Evolutionary conservation across 2,113 vertebrate genomes (phyloP).

Genomic region (Oophaga pumilio): DNA sequence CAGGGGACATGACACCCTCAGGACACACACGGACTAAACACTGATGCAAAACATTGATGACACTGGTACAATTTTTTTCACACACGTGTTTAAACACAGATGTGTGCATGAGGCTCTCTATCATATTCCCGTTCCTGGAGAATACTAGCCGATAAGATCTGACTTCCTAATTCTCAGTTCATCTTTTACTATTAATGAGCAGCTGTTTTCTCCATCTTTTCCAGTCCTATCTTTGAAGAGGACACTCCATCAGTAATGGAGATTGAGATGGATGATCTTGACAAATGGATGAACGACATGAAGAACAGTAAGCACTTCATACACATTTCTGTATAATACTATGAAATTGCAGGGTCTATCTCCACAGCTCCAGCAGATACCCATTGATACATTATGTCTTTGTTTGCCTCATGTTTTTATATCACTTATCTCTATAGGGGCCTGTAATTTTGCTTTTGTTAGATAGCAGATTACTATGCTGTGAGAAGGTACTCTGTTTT

Average conservation of each 20-base stretch:
- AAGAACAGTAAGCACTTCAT: conserved; percentile 75
- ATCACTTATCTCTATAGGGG: background rate
- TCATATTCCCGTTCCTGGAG: background rate
- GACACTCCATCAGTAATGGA: conserved; percentile 96
- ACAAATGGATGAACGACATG: conserved; percentile 88
- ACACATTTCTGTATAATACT: background rate
- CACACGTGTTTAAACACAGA: too few species aligned
- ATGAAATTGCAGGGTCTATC: background rate
- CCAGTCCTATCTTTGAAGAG: conserved; percentile 97
- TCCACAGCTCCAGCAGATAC: background rate
- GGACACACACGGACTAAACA: too few species aligned
- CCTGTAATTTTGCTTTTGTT: background rate
- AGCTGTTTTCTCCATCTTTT: conserved; percentile 13
- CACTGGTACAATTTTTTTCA: too few species aligned
- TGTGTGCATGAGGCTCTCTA: background rate
- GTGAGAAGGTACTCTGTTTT: background rate
- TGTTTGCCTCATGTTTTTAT: conserved; percentile 21
- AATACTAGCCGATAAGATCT: background rate
- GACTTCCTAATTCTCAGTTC: background rate
- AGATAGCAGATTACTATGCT: conserved; percentile 15
- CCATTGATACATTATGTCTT: conserved; percentile 1
- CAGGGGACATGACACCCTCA: too few species aligned
- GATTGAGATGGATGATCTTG: conserved; percentile 96
- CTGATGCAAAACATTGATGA: too few species aligned
- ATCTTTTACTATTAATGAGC: background rate